Conservation (phyloP, 2,113 vertebrate species). For the Tetrao urogallus region DNA sequence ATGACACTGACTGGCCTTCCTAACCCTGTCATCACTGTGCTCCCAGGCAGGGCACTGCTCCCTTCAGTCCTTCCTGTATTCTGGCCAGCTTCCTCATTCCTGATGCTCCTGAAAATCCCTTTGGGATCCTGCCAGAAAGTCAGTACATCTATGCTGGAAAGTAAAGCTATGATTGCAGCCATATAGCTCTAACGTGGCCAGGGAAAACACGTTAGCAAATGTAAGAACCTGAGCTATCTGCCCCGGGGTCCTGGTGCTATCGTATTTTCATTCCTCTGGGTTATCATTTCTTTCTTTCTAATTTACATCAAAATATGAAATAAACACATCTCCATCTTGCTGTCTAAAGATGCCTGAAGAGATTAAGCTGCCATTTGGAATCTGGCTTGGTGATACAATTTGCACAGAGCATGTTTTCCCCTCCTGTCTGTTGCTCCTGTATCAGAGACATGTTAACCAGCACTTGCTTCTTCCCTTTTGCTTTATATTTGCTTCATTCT, state of each 20-base stretch:
- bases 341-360: background rate
- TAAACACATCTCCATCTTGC: background rate
- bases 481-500: constrained; percentile 42
- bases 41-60: background rate
- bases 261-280: background rate
- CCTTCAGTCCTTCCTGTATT: background rate
- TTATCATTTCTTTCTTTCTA: background rate
- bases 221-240: background rate
- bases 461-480: background rate
- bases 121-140: background rate
- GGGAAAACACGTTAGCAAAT: background rate
- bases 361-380: background rate
- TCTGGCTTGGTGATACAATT: background rate
- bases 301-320: background rate
- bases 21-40: background rate
- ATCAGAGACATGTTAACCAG: background rate
- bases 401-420: background rate
- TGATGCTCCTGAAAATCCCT: background rate
- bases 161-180: background rate
- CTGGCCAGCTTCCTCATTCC: background rate
- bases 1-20: background rate
- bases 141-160: background rate
- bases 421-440: background rate
- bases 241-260: background rate
- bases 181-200: background rate